Evolutionary conservation across 2,888 invertebrate genomes (phyloP), one percentile per base, ranked within the genome.

Genomic region (Noctua janthina): DNA sequence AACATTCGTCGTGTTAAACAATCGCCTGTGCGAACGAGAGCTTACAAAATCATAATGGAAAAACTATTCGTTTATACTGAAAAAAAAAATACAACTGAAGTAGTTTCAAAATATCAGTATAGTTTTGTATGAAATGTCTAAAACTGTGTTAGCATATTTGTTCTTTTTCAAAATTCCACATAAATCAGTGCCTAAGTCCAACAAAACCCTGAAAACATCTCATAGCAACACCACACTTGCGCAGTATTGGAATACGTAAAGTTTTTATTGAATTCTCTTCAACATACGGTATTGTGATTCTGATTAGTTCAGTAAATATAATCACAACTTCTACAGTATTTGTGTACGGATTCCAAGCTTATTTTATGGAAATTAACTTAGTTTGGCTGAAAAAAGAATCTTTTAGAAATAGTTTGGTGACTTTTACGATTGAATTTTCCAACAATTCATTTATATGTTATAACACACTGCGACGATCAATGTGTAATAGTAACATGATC

Each of bases 261-360:
- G 62, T 69, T 73, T 78, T 76, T 87, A 79, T 80, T 68, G 72
- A 78, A 84, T 78, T 68, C 43, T 54, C 64, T 73, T 74, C 72
- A 70, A 77, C 71, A 66, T 79, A 74, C 71, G 39, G 35, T 66
- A 66, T 78, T 83, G 67, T 56, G 49, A 83, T 80, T 80, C 67
- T 67, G 49, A 80, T 67, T 76, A 43, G 66, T 83, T 83, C 7
- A 29, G 35, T 51, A 56, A 74, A 71, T 64, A 46, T 74, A 64
- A 74, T 77, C 56, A 74, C 13, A 76, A 82, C 69, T 79, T 67
- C 15, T 43, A 17, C 43, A 62, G 39, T 43, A 51, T 51, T 17
- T 35, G 15, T 77, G 13, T 43, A 15, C 23, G 29, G 20, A 0
- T 20, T 81, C 29, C 35, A 1, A 10, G 2, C 7, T 76, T 46